Evolutionary conservation across 2,888 invertebrate species (phyloP).

Genomic region (Alviniconcha strummeri): DNA sequence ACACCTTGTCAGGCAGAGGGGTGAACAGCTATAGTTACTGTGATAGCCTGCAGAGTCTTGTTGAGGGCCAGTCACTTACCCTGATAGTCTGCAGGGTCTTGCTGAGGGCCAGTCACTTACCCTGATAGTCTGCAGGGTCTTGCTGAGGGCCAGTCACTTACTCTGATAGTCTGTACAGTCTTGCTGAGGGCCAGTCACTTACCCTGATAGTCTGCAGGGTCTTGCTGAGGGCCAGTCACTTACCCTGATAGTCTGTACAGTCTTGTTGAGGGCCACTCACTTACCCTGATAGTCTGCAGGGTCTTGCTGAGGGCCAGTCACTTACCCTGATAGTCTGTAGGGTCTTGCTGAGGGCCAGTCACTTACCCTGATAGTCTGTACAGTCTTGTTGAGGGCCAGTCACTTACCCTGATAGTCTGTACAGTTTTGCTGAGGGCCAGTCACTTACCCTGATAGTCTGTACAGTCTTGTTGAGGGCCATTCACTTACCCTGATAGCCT

Average conservation of each 20-base stretch:
- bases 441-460: slow-evolving; percentile 52
- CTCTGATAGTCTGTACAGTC: slow-evolving; percentile 39
- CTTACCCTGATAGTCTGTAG: slow-evolving; percentile 58
- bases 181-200: slow-evolving; percentile 62
- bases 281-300: slow-evolving; percentile 56
- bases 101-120: slow-evolving; percentile 40
- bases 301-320: slow-evolving; percentile 61
- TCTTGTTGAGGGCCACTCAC: neutral
- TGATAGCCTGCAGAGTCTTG: too few species aligned
- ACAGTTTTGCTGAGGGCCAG: too few species aligned
- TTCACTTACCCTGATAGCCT: slow-evolving; percentile 52
- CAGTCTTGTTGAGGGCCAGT: slow-evolving; percentile 62
- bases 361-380: slow-evolving; percentile 40
- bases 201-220: slow-evolving; percentile 56
- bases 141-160: slow-evolving; percentile 59
- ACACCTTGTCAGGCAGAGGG: too few species aligned
- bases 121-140: slow-evolving; percentile 53
- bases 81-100: too few species aligned
- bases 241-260: too few species aligned
- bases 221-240: slow-evolving; percentile 55
- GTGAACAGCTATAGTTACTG: too few species aligned
- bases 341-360: slow-evolving; percentile 58
- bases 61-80: too few species aligned
- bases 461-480: slow-evolving; percentile 57
- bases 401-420: neutral